Base-by-base conservation (phyloP, 2,888 invertebrate genomes). In the Drosophila formosana region DNA sequence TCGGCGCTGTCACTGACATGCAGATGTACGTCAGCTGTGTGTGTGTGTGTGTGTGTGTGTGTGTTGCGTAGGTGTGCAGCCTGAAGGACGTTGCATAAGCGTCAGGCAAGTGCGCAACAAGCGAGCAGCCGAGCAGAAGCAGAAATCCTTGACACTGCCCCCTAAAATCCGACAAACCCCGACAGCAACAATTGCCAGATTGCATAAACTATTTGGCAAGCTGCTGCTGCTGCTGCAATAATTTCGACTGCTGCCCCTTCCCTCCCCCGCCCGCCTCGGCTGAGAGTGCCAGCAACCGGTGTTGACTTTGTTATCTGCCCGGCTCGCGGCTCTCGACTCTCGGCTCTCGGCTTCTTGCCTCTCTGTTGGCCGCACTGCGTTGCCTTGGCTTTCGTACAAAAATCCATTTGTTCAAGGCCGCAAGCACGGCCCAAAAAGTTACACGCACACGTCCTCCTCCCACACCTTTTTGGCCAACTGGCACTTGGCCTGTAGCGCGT, bases 21-120 rank as follows among this genome's bases (percentile, higher is more conserved):
- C 77, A 81, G 79, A 78, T 89, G 79, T 79, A 64, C 78, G 68
- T 76, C 75, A 72, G 74, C 56, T 69, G 37, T 41, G 18, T 5
- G 6, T 43, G 30, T 43, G 65, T 66, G 55, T 9, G 13, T 9
- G 13, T 3, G 25, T 65, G 23, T 34, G 58, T 43, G 55, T 32
- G 46, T 49, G 68, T 64, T 49, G 68, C 62, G 43, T 63, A 26
- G 50, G 55, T 78, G 66, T 65, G 73, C 58, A 65, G 76, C 63
- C 61, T 67, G 78, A 78, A 85, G 79, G 80, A 75, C 82, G 65
- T 81, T 83, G 81, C 85, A 84, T 85, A 85, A 84, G 73, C 66
- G 32, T n/a, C 41, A 47, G 64, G 57, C 65, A 70, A 71, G 78
- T 84, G 82, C 71, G 85, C 85, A 84, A 83, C 85, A 82, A 82